phyloP scores from a whole-genome alignment of 1,140 invertebrate species.

The Zaprionus africanus region DNA sequence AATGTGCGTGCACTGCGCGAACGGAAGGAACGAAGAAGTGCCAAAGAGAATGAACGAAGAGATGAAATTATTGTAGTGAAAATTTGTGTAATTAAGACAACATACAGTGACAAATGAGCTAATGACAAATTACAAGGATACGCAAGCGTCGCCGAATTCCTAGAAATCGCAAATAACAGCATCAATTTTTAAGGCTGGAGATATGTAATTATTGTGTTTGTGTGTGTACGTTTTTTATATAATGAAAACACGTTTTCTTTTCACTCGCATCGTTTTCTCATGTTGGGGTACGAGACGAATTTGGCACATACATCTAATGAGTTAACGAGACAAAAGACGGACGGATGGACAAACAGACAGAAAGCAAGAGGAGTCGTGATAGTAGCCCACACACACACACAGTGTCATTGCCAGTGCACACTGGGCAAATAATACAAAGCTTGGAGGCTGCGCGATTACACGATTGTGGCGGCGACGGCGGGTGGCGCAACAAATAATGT shows the following conservation, averaged over 20 bases:
- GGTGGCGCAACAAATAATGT: conserved; percentile 74
- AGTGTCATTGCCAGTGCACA: conserved; percentile 73
- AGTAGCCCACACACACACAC: conserved; percentile 71
- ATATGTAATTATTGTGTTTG: conserved; percentile 44
- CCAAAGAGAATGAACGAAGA: conserved; percentile 43
- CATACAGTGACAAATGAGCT: conserved; percentile 8
- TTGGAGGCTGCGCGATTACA: conserved; percentile 58
- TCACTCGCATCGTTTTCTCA: conserved; percentile 5
- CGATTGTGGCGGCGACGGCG: conserved; percentile 39
- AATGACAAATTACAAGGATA: conserved; percentile 58
- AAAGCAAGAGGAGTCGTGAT: conserved; percentile 49
- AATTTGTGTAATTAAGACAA: conserved; percentile 65
- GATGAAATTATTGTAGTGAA: conserved; percentile 72
- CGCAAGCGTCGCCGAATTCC: conserved; percentile 16
- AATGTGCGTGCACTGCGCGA: conserved; percentile 67
- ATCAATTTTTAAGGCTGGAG: conserved; percentile 10
- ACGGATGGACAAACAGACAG: neutral
- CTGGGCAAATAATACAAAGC: conserved; percentile 32
- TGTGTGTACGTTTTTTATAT: conserved; percentile 54
- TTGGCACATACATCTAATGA: conserved; percentile 32
- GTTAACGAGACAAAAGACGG: conserved; percentile 28
- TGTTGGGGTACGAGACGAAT: conserved; percentile 12
- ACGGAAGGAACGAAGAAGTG: conserved; percentile 35
- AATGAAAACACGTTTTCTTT: conserved; percentile 46
- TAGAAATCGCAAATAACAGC: conserved; percentile 42